Percentiles rank a stretch among this genome's conserved stretches.
phyloP scores from a whole-genome alignment of 2,113 vertebrate genomes.

The Reinhardtius hippoglossoides region DNA sequence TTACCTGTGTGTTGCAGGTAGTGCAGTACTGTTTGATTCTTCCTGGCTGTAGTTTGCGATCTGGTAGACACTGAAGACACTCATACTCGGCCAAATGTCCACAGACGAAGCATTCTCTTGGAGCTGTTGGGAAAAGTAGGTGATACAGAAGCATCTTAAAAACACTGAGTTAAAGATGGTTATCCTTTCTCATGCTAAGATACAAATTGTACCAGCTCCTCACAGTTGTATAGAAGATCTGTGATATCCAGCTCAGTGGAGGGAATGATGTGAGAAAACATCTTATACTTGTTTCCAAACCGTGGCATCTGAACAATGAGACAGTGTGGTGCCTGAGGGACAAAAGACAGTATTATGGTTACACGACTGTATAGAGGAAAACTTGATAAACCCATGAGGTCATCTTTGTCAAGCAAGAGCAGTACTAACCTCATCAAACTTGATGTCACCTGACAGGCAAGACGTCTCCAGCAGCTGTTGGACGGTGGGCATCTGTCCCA shows the following conservation, averaged over 20 bases:
- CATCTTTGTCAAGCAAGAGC: not conserved
- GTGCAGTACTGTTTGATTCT: conserved; percentile 82
- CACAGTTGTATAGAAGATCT: conserved; percentile 82
- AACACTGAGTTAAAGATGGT: not conserved
- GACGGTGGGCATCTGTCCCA: conserved; percentile 78
- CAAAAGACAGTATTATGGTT: not conserved
- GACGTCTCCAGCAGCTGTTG: conserved; percentile 85
- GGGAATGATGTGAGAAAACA: conserved; percentile 86
- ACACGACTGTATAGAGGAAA: not conserved
- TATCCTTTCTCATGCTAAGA: not conserved
- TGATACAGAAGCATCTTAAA: not conserved
- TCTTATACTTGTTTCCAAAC: conserved; percentile 87
- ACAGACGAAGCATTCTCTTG: conserved; percentile 82
- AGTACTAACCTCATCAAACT: conserved; percentile 82
- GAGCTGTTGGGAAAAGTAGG: conserved; percentile 64
- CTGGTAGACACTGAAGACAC: conserved; percentile 82
- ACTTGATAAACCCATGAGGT: not conserved
- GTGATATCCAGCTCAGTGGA: conserved; percentile 85
- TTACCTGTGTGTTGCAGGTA: conserved; percentile 81
- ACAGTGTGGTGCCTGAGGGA: conserved; percentile 79
- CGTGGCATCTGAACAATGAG: conserved; percentile 87
- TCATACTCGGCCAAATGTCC: conserved; percentile 75
- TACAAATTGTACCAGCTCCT: conserved; percentile 35
- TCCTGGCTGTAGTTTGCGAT: conserved; percentile 81
- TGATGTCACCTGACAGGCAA: conserved; percentile 81